These are phyloP conservation scores for Galerucella calmariensis DNA, from an alignment of 2,888 invertebrate species.

Conservation along the genomic window DNA sequence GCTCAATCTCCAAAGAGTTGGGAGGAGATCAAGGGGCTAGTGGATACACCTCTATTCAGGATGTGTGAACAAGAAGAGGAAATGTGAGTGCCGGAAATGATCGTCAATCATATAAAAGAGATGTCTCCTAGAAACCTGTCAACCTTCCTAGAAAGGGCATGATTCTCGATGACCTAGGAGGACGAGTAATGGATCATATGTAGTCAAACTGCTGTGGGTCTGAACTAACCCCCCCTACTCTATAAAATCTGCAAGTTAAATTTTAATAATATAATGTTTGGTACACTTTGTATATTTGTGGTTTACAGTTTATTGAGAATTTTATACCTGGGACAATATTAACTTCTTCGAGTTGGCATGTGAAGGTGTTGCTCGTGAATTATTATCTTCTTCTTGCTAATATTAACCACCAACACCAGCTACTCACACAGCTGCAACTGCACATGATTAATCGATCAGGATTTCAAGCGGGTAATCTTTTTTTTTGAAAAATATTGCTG, in stretches of 20 bases:
- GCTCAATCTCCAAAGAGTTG: too few species aligned
- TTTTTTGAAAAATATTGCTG: background rate
- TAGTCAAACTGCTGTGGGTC: too few species aligned
- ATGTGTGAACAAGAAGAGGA: too few species aligned
- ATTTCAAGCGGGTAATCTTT: background rate
- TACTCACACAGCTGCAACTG: constrained; percentile 1
- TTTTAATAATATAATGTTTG: background rate
- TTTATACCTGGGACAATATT: constrained; percentile 26
- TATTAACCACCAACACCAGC: constrained; percentile 24
- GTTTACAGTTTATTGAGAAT: constrained; percentile 8
- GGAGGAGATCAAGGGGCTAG: too few species aligned
- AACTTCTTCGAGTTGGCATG: constrained; percentile 27
- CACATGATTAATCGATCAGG: background rate
- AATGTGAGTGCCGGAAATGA: too few species aligned
- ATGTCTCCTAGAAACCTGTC: too few species aligned
- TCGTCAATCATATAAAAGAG: too few species aligned
- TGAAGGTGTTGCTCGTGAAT: constrained; percentile 31
- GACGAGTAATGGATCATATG: too few species aligned
- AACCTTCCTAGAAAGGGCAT: too few species aligned
- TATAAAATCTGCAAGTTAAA: background rate
- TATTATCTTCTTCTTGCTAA: constrained; percentile 14
- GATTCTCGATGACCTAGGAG: too few species aligned
- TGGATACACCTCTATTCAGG: too few species aligned
- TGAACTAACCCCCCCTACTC: too few species aligned
- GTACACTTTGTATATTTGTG: constrained; percentile 5